Evolutionary conservation across 2,888 invertebrate genomes (phyloP).

Genomic region (Phalera bucephala): DNA sequence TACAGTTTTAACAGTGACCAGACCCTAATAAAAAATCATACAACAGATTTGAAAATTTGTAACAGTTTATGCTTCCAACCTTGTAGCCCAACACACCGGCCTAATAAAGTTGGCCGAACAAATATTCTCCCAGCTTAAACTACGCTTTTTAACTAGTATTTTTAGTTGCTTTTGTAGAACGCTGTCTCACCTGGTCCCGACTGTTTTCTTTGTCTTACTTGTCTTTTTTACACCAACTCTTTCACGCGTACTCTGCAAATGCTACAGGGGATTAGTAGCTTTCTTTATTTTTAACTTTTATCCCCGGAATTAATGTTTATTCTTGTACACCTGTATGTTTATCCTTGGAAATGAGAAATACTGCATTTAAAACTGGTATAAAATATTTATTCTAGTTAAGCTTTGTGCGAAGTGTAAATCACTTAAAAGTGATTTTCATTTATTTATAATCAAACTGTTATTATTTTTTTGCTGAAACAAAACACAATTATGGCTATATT

Average conservation of each 20-base stretch:
- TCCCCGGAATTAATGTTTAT: constrained; percentile 17
- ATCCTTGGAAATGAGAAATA: no score
- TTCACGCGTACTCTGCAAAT: constrained; percentile 42
- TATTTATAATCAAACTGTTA: no score
- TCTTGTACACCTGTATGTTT: no score
- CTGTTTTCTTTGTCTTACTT: constrained; percentile 38
- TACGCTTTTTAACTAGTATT: constrained; percentile 73
- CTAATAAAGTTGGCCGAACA: constrained; percentile 77
- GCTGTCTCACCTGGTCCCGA: constrained; percentile 54
- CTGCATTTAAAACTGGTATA: no score
- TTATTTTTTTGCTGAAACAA: no score
- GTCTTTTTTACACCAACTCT: constrained; percentile 32
- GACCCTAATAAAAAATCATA: no score
- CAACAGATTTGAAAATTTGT: neutral
- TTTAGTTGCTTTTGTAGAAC: constrained; percentile 66
- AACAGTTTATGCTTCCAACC: constrained; percentile 9
- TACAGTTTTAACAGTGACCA: no score
- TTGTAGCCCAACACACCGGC: constrained; percentile 48
- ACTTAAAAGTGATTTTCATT: no score
- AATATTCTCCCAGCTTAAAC: constrained; percentile 68
- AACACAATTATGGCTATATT: no score
- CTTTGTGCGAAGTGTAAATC: no score
- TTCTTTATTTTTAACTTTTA: constrained; percentile 26
- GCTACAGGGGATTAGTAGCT: constrained; percentile 37
- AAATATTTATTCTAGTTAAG: no score